Percentiles rank a stretch among this genome's conserved stretches.
Conservation (phyloP, 1,140 invertebrate genomes). For the Drosophila elegans region DNA sequence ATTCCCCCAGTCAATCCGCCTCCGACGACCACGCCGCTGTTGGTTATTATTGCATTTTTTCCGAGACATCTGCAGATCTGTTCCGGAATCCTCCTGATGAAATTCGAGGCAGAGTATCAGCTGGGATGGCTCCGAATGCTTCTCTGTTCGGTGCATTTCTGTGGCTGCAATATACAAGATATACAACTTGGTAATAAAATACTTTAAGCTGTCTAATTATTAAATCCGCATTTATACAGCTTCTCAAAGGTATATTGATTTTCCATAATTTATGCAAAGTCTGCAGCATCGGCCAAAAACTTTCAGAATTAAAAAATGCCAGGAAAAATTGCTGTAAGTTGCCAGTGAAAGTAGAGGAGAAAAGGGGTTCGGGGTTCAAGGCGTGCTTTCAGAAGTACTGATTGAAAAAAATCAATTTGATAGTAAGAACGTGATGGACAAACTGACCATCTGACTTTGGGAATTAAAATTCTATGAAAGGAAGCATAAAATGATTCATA, state of each 20-base stretch:
- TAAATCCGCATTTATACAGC: conserved; percentile 10
- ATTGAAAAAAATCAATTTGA: conserved; percentile 39
- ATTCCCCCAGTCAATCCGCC: conserved; percentile 15
- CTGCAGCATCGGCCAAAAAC: conserved; percentile 41
- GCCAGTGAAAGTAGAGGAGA: conserved; percentile 11
- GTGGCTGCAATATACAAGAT: conserved; percentile 45
- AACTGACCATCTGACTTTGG: not conserved
- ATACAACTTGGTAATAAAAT: not conserved
- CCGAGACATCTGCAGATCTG: conserved; percentile 61
- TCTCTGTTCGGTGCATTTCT: conserved; percentile 56
- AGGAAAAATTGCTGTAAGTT: conserved; percentile 20
- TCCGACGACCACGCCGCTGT: conserved; percentile 59
- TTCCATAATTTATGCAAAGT: conserved; percentile 66
- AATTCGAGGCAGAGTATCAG: conserved; percentile 38
- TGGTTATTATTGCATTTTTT: conserved; percentile 72
- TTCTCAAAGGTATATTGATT: conserved; percentile 41
- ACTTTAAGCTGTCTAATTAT: conserved; percentile 8
- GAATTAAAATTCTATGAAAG: not conserved
- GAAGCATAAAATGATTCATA: not conserved
- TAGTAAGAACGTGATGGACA: not conserved
- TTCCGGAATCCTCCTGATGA: conserved; percentile 39
- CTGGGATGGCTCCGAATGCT: conserved; percentile 29
- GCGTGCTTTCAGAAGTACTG: conserved; percentile 20
- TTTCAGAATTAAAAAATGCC: conserved; percentile 46
- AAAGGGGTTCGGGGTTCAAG: conserved; percentile 35